phyloP scores from a whole-genome alignment of 2,113 vertebrate species.

The Heloderma charlesbogerti region DNA sequence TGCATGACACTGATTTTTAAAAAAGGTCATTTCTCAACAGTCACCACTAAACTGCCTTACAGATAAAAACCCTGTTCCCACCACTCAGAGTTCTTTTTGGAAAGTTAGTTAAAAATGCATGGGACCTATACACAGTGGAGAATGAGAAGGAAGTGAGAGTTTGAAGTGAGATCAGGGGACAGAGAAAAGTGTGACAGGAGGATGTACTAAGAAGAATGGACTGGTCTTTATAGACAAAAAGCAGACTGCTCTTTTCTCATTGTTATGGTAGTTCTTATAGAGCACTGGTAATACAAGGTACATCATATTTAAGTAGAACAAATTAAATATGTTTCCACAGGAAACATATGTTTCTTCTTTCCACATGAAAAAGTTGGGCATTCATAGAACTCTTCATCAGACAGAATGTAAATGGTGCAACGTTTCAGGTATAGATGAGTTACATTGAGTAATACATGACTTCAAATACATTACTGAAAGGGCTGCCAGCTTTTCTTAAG shows the following conservation, averaged over 20 bases:
- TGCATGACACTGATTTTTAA: background rate
- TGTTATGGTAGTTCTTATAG: background rate
- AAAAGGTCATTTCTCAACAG: conserved; percentile 21
- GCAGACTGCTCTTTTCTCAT: background rate
- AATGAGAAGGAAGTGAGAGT: background rate
- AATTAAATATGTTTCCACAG: too few relatives aligned
- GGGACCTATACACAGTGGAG: background rate
- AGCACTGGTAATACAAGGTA: background rate
- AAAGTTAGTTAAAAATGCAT: background rate
- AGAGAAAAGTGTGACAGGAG: background rate
- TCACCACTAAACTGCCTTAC: background rate
- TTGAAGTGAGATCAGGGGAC: background rate
- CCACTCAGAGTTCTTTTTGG: conserved; percentile 6
- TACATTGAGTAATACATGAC: background rate
- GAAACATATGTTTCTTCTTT: too few relatives aligned
- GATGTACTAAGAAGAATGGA: background rate
- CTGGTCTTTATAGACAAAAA: background rate
- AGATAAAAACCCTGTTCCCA: background rate
- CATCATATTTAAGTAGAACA: background rate
- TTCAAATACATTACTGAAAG: background rate
- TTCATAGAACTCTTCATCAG: background rate
- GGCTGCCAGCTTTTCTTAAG: background rate
- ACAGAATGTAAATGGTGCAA: background rate
- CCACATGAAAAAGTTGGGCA: background rate
- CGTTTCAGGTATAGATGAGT: background rate